These are phyloP conservation scores for Heterodera filipjevi DNA, from an alignment of 2,888 invertebrate genomes.

Conservation along the genomic window DNA sequence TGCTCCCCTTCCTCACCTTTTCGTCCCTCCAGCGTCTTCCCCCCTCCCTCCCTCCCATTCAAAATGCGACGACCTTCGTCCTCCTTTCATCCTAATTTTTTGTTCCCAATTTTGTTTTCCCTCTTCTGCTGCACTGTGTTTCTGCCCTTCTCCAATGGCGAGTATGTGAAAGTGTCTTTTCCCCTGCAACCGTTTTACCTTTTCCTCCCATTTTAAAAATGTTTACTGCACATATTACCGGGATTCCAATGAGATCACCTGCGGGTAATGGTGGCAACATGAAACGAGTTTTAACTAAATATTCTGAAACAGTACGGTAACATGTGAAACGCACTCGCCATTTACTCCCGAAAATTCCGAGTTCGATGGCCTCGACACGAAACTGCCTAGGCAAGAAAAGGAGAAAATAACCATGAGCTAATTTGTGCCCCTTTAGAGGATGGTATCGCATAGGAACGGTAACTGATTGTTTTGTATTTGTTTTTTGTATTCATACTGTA, in stretches of 20 bases:
- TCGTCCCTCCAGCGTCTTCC: background rate
- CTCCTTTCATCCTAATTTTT: background rate
- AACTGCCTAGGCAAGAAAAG: conserved; percentile 54
- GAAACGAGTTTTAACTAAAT: too few species aligned
- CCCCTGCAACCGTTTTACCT: background rate
- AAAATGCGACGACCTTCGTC: background rate
- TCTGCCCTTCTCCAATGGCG: background rate
- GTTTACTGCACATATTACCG: conserved; percentile 64
- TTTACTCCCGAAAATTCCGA: conserved; percentile 45
- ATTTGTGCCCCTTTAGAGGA: conserved; percentile 47
- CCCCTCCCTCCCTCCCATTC: background rate
- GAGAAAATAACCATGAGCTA: too few species aligned
- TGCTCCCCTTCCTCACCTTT: background rate
- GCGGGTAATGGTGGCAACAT: too few species aligned
- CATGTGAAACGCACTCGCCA: conserved; percentile 59
- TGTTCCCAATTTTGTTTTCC: background rate
- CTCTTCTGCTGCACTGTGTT: background rate
- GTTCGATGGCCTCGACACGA: conserved; percentile 59
- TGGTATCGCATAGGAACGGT: conserved; percentile 64
- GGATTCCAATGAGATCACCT: conserved; percentile 62
- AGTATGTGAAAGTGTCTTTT: background rate
- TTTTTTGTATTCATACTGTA: background rate
- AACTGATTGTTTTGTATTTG: too few species aligned
- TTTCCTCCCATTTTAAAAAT: conserved; percentile 45
- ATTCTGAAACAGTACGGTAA: conserved; percentile 62